Conservation (phyloP, 2,797 vertebrate species). For the Tangara arthus region DNA sequence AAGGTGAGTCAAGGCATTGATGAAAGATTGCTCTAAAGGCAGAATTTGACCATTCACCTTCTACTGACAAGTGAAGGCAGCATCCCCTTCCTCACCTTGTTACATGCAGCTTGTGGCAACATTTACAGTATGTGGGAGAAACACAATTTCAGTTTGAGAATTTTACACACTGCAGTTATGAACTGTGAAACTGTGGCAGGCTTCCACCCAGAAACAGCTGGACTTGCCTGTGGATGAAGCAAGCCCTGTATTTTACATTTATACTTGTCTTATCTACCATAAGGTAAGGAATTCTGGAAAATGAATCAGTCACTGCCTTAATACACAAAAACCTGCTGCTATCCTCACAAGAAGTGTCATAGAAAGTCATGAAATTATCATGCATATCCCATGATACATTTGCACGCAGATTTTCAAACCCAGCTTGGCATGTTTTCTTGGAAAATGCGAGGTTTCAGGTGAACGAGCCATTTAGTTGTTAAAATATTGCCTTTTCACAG, state of each 20-base stretch:
- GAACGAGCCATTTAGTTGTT: not conserved
- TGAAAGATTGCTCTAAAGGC: not conserved
- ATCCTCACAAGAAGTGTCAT: not conserved
- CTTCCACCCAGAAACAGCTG: slow-evolving; percentile 1
- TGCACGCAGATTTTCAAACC: not conserved
- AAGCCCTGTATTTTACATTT: not conserved
- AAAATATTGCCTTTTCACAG: not conserved
- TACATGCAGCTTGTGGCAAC: not conserved
- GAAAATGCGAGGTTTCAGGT: slow-evolving; percentile 40
- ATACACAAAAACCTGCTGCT: not conserved
- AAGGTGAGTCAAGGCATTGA: not conserved
- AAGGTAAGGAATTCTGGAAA: slow-evolving; percentile 5
- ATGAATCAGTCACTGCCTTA: not conserved
- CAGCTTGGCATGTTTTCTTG: slow-evolving; percentile 8
- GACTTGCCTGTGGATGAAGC: not conserved
- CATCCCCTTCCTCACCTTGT: not conserved
- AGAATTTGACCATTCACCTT: not conserved
- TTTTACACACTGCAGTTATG: slow-evolving; percentile 27
- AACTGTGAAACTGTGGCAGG: slow-evolving; percentile 17
- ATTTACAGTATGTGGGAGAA: not conserved
- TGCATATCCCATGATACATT: not conserved
- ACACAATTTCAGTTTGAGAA: not conserved
- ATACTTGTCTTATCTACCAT: not conserved
- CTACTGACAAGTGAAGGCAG: not conserved
- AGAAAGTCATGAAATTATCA: not conserved